Percentiles rank a stretch among this genome's conserved stretches.
These are phyloP conservation scores for Labeo rohita DNA, from an alignment of 2,113 vertebrate genomes.

Conservation along the genomic window DNA sequence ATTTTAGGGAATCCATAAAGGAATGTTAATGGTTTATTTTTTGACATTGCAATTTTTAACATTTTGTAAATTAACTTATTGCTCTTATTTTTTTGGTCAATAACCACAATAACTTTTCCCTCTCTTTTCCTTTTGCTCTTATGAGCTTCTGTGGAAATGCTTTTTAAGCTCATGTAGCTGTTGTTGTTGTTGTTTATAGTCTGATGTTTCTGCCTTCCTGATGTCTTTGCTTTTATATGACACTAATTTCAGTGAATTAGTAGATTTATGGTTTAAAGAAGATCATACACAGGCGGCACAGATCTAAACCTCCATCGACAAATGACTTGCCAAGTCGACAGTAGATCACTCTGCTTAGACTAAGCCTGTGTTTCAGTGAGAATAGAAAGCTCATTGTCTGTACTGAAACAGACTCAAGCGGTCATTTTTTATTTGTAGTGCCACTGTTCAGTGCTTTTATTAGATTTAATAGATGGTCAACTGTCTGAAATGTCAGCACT, in stretches of 20 bases:
- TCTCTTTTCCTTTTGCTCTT: not conserved
- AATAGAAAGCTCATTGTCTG: constrained; percentile 4
- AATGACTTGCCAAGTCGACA: not conserved
- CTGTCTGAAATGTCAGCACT: constrained; percentile 1
- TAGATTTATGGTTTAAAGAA: not conserved
- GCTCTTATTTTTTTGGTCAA: not conserved
- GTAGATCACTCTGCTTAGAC: not conserved
- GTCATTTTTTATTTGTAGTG: constrained; percentile 14
- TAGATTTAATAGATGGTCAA: not conserved
- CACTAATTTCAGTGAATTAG: not conserved
- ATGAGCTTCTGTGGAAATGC: not conserved
- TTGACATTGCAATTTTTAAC: not conserved
- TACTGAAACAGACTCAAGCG: not conserved
- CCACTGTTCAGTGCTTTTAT: constrained; percentile 14
- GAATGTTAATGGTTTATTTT: not conserved
- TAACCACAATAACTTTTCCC: not conserved
- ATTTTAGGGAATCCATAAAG: not conserved
- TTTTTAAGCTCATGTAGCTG: not conserved
- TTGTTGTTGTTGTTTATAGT: not conserved
- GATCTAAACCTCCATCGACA: not conserved
- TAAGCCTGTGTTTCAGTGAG: constrained; percentile 1
- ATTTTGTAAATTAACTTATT: not conserved
- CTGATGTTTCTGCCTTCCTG: not conserved
- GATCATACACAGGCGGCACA: not conserved
- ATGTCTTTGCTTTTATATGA: not conserved